Evolutionary conservation across 2,113 vertebrate species (phyloP), one percentile per base, ranked within the genome.

Genomic region (Thalassoma bifasciatum): DNA sequence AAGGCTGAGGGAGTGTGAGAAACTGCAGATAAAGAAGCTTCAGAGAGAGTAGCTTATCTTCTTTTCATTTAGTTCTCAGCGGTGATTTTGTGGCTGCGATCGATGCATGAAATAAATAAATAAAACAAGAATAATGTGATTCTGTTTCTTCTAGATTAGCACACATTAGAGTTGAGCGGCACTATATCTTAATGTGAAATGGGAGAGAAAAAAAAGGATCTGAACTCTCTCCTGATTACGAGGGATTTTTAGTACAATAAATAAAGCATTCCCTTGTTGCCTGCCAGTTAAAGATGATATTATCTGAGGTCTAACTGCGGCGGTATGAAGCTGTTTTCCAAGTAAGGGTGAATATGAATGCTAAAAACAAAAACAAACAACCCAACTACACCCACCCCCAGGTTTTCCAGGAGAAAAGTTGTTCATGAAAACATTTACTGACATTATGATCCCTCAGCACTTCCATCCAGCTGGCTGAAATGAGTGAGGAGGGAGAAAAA

Each of bases 341-440:
- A 2, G 68, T 47, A 42, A 58, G 71, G 23, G 58, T 54, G 47
- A 63, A 74, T 65, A 44, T 44, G 65, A 82, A 74, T 79, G 46
- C 66, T 67, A 56, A 11, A 46, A 46, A 46, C 72, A 82, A 80
- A 64, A 11, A 46, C 5, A 46, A 46, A 74, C 81, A 80, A 64
- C 60, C 63, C 56, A 66, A n/a, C n/a, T n/a, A n/a, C n/a, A n/a
- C n/a, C n/a, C n/a, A n/a, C n/a, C n/a, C n/a, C n/a, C n/a, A n/a
- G n/a, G n/a, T 62, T 77, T 24, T 73, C 67, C 71, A 14, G 16
- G 57, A 65, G 67, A 83, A 53, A 77, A 66, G 82, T 79, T 83
- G 67, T 79, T 89, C 73, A 88, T 87, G 78, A 88, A 90, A 81
- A 86, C 72, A 87, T 92, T 89, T 91, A 77, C 84, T 86, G 81